Evolutionary conservation across 1,140 invertebrate genomes (phyloP).

Genomic region (Choristoneura fumiferana): DNA sequence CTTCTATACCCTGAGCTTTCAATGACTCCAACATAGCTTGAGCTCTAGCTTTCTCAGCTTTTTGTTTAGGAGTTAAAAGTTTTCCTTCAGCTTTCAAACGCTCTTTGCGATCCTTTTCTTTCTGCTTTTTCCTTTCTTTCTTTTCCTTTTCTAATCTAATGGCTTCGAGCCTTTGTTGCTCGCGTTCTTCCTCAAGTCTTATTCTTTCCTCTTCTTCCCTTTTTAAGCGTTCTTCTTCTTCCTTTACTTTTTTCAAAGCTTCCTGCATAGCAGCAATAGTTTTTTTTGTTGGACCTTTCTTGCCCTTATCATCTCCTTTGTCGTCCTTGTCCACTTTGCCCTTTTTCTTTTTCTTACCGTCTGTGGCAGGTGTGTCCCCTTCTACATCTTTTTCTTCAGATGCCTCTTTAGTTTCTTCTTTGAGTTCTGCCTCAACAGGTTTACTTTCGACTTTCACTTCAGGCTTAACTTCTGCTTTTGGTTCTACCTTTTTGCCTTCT

Average conservation of each 20-base stretch:
- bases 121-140: conserved; percentile 95
- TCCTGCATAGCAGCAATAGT: conserved; percentile 94
- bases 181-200: conserved; percentile 85
- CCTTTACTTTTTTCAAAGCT: conserved; percentile 90
- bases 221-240: conserved; percentile 90
- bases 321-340: conserved; percentile 69
- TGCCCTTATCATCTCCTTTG: conserved; percentile 76
- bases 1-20: conserved; percentile 90
- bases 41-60: conserved; percentile 91
- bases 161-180: conserved; percentile 86
- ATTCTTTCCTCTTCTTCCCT: conserved; percentile 91
- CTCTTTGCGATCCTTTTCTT: conserved; percentile 96
- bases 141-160: conserved; percentile 90
- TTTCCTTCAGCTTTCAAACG: conserved; percentile 97
- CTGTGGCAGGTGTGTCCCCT: conserved; percentile 59
- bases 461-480: conserved; percentile 37
- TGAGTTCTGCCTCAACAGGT: conserved; percentile 39
- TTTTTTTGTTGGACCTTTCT: conserved; percentile 87
- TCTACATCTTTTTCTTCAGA: conserved; percentile 63
- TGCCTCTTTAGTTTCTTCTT: conserved; percentile 43
- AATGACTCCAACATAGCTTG: conserved; percentile 92
- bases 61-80: conserved; percentile 94
- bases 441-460: conserved; percentile 44
- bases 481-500: conserved; percentile 55
- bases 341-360: conserved; percentile 81